phyloP scores from a whole-genome alignment of 2,797 vertebrate species.

The Acrossocheilus wenchowensis region DNA sequence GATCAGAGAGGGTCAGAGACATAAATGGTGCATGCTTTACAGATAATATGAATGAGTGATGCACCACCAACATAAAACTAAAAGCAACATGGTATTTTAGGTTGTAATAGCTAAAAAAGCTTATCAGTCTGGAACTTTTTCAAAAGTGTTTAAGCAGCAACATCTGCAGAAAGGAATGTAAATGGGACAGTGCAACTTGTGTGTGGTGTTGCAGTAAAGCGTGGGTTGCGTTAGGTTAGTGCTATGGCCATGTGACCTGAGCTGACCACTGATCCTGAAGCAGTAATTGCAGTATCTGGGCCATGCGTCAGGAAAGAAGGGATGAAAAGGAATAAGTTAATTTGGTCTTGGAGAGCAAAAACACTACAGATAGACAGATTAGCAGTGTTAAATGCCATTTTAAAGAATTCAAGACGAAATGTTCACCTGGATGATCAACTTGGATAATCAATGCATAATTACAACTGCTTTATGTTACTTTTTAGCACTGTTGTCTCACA shows the following conservation, averaged over 20 bases:
- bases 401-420: neutral
- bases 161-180: neutral
- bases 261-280: neutral
- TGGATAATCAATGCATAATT: neutral
- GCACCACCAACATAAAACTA: slow-evolving; percentile 17
- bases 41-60: slow-evolving; percentile 11
- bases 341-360: slow-evolving; percentile 44
- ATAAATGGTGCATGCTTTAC: slow-evolving; percentile 5
- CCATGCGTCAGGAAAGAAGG: slow-evolving; percentile 23
- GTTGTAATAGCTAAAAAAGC: neutral
- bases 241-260: neutral
- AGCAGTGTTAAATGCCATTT: slow-evolving; percentile 5
- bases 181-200: neutral
- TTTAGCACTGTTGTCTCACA: no score
- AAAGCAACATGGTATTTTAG: neutral
- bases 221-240: neutral
- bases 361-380: slow-evolving; percentile 26
- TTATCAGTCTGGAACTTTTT: slow-evolving; percentile 1
- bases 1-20: slow-evolving; percentile 34
- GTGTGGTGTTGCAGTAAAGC: neutral
- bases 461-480: neutral
- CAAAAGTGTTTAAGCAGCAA: neutral
- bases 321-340: slow-evolving; percentile 23
- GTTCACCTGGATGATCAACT: neutral
- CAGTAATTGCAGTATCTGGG: slow-evolving; percentile 35